phyloP scores from a whole-genome alignment of 2,888 invertebrate species.

The Temnothorax unifasciatus region DNA sequence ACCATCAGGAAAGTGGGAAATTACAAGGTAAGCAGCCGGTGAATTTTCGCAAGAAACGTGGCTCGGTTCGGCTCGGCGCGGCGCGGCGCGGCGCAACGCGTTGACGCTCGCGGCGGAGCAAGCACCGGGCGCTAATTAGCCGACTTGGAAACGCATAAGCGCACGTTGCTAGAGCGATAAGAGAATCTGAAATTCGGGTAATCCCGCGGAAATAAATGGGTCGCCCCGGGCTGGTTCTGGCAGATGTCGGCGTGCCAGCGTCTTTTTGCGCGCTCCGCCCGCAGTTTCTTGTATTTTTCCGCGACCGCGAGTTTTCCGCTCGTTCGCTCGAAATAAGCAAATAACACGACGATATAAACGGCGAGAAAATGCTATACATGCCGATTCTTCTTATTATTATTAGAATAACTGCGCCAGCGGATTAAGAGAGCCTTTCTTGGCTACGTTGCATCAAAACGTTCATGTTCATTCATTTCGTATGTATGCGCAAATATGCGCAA shows the following conservation, averaged over 20 bases:
- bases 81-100: constrained; percentile 2
- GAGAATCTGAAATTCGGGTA: constrained; percentile 69
- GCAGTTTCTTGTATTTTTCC: constrained; percentile 24
- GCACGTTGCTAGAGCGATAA: constrained; percentile 68
- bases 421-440: background rate
- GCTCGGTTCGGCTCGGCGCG: background rate
- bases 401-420: background rate
- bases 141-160: constrained; percentile 54
- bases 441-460: background rate
- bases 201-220: constrained; percentile 70
- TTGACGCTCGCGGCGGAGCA: constrained; percentile 24
- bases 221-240: constrained; percentile 65
- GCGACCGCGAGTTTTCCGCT: constrained; percentile 6
- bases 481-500: background rate
- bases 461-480: background rate
- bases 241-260: constrained; percentile 68
- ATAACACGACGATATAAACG: background rate
- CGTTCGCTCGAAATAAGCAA: constrained; percentile 13
- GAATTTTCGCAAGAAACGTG: constrained; percentile 39
- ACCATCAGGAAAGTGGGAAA: constrained; percentile 91
- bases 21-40: constrained; percentile 89
- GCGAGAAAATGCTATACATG: background rate
- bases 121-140: constrained; percentile 67
- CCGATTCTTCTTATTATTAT: background rate
- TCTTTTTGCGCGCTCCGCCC: constrained; percentile 61